Percentiles rank a stretch among this genome's conserved stretches.
phyloP scores from a whole-genome alignment of 2,888 invertebrate genomes.

The Rhaphigaster nebulosa region DNA sequence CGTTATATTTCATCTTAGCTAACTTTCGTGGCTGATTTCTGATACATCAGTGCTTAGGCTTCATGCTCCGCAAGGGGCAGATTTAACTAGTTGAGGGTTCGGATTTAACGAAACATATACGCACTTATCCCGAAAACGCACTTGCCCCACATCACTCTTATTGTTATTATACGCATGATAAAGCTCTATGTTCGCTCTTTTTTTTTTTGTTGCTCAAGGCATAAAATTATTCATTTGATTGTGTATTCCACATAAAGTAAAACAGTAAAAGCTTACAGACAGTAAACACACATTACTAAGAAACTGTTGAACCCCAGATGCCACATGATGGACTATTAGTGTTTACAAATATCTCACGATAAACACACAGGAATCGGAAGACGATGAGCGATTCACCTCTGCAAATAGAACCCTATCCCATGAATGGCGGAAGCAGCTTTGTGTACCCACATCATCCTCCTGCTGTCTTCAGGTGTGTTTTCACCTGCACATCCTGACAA shows the following conservation, averaged over 20 bases:
- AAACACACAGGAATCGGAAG: not conserved
- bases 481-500: not conserved
- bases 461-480: not conserved
- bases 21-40: no score
- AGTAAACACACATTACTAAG: not conserved
- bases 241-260: not conserved
- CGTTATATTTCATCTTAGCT: no score
- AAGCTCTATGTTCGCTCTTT: no score
- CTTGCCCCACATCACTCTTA: no score
- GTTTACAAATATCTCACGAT: not conserved
- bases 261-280: not conserved
- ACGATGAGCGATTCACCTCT: not conserved
- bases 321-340: not conserved
- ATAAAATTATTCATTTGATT: no score
- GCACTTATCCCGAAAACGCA: no score
- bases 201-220: no score
- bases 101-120: no score
- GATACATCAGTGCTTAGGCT: no score
- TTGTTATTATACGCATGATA: no score
- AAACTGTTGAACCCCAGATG: not conserved
- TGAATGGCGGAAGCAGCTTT: not conserved
- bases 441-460: slow-evolving; percentile 6
- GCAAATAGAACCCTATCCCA: not conserved
- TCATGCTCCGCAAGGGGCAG: no score
- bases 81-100: no score